Evolutionary conservation across 2,888 invertebrate species (phyloP).

Genomic region (Invenusta paracnida): DNA sequence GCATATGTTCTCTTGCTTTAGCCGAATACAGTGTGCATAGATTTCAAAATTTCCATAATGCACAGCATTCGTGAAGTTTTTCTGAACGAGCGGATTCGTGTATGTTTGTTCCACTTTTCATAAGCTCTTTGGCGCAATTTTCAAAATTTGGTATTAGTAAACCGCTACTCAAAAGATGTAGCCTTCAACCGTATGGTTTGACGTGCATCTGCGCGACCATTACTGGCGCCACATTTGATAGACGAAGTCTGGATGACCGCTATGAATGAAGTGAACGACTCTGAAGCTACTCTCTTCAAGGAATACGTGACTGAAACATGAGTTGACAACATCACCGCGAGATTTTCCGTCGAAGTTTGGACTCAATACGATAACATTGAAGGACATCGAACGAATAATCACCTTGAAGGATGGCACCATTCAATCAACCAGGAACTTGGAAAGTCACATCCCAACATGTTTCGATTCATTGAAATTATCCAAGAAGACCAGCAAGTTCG

Average conservation of each 20-base stretch:
- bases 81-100: too few species aligned
- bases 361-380: slow-evolving; percentile 36
- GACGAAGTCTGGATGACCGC: background rate
- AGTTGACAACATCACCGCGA: background rate
- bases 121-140: too few species aligned
- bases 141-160: too few species aligned
- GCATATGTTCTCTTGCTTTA: too few species aligned
- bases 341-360: background rate
- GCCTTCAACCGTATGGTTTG: too few species aligned
- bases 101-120: too few species aligned
- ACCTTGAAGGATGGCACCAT: background rate
- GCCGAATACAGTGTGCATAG: too few species aligned
- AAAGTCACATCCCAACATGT: background rate
- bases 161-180: too few species aligned
- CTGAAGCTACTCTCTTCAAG: background rate
- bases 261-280: slow-evolving; percentile 14
- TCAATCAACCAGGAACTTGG: background rate
- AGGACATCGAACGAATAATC: slow-evolving; percentile 35
- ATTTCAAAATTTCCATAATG: too few species aligned
- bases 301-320: slow-evolving; percentile 27
- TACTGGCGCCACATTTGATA: too few species aligned
- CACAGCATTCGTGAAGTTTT: too few species aligned
- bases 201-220: too few species aligned
- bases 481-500: background rate
- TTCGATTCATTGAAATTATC: background rate